phyloP scores from a whole-genome alignment of 2,888 invertebrate species.

The Zaprionus obscuricornis region DNA sequence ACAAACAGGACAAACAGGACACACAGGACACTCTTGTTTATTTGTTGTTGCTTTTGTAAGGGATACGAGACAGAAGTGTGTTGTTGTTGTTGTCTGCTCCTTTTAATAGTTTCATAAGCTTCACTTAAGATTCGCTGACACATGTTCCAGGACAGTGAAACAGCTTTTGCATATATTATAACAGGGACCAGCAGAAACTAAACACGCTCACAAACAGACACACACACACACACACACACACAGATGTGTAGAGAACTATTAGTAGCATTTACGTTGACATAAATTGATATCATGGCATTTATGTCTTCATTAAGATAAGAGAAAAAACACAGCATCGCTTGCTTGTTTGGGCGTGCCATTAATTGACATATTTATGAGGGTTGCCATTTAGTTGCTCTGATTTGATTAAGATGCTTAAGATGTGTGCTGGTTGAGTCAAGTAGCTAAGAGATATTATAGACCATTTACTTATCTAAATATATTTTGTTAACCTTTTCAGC shows the following conservation, averaged over 20 bases:
- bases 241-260: no score
- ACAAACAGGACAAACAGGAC: no score
- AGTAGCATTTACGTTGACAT: slow-evolving; percentile 80
- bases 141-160: slow-evolving; percentile 81
- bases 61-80: slow-evolving; percentile 41
- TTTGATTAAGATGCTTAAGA: slow-evolving; percentile 66
- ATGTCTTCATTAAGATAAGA: slow-evolving; percentile 79
- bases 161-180: slow-evolving; percentile 72
- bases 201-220: slow-evolving; percentile 17
- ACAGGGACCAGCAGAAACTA: slow-evolving; percentile 3
- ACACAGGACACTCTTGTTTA: slow-evolving; percentile 28
- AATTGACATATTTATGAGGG: slow-evolving; percentile 80
- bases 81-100: slow-evolving; percentile 40
- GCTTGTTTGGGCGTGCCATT: slow-evolving; percentile 51
- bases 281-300: slow-evolving; percentile 79
- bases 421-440: slow-evolving; percentile 23
- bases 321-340: not conserved
- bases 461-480: not conserved
- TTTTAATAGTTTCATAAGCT: slow-evolving; percentile 83
- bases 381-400: slow-evolving; percentile 56
- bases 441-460: not conserved
- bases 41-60: slow-evolving; percentile 39
- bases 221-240: slow-evolving; percentile 29
- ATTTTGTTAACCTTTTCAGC: slow-evolving; percentile 16
- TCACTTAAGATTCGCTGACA: slow-evolving; percentile 83